These are phyloP conservation scores for Prunella strophiata DNA, from an alignment of 2,797 vertebrate species.

Conservation along the genomic window DNA sequence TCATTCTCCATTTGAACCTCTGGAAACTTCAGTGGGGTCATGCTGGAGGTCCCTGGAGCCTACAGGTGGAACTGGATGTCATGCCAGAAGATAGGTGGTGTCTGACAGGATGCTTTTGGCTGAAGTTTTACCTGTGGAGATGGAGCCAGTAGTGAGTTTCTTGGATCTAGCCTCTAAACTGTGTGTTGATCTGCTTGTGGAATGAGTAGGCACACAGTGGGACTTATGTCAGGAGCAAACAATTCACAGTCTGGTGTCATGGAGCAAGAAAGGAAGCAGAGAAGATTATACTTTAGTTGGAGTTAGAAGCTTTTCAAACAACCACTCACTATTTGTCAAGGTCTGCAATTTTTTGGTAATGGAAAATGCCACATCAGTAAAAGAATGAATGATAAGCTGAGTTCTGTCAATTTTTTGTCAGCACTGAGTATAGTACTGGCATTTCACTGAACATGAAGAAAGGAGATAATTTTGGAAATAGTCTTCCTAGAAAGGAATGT, in stretches of 20 bases:
- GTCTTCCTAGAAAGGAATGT: not conserved
- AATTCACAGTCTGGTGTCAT: not conserved
- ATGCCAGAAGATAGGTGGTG: not conserved
- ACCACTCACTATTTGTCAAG: not conserved
- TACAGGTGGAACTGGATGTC: not conserved
- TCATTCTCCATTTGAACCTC: not conserved
- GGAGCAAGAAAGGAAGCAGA: not conserved
- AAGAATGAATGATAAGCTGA: not conserved
- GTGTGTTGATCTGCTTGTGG: not conserved
- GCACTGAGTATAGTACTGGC: not conserved
- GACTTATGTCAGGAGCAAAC: not conserved
- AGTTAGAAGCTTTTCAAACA: not conserved
- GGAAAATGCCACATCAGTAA: not conserved
- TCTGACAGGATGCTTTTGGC: not conserved
- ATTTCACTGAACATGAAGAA: not conserved
- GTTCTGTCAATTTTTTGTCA: not conserved
- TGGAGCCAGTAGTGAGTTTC: not conserved
- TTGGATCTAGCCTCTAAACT: not conserved
- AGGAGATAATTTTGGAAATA: not conserved
- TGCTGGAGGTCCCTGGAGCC: not conserved
- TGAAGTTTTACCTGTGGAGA: not conserved
- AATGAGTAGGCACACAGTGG: not conserved
- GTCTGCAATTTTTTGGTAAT: not conserved
- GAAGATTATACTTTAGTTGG: not conserved
- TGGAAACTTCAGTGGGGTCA: not conserved